Conservation (phyloP, 2,888 invertebrate genomes). For the Phorcus lineatus region DNA sequence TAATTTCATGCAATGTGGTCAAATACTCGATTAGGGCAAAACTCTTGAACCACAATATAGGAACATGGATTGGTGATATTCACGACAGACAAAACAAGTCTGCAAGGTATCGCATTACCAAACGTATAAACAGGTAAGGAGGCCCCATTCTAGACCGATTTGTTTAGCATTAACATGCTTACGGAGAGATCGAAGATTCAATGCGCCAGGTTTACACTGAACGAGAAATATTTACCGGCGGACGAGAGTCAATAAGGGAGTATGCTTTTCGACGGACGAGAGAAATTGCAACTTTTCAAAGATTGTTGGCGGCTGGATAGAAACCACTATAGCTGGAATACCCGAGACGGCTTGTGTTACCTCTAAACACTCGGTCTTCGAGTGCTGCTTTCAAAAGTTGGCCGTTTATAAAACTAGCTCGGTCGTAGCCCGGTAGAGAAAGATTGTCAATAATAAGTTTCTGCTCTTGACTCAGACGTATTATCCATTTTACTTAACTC, state of each 20-base stretch:
- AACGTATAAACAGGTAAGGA: not conserved
- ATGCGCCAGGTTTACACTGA: not conserved
- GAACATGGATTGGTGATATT: too few species aligned
- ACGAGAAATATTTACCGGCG: conserved; percentile 6
- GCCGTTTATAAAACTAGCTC: not conserved
- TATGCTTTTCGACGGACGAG: not conserved
- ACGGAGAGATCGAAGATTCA: conserved; percentile 3
- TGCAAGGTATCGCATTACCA: not conserved
- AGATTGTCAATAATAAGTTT: conserved; percentile 8
- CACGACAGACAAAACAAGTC: too few species aligned
- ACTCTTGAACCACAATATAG: too few species aligned
- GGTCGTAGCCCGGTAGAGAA: not conserved
- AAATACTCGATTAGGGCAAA: too few species aligned
- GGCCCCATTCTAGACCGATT: not conserved
- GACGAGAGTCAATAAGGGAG: not conserved
- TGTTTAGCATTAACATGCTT: conserved; percentile 14
- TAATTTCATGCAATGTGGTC: too few species aligned
- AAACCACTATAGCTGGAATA: too few species aligned
- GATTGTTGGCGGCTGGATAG: not conserved
- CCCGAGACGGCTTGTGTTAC: not conserved
- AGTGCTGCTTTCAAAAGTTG: not conserved
- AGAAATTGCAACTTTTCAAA: conserved; percentile 18
- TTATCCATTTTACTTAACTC: conserved; percentile 9
- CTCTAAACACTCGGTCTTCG: not conserved
- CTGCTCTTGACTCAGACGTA: not conserved